Evolutionary conservation across 2,797 vertebrate genomes (phyloP).

Genomic region (Rhinoraja longicauda): DNA sequence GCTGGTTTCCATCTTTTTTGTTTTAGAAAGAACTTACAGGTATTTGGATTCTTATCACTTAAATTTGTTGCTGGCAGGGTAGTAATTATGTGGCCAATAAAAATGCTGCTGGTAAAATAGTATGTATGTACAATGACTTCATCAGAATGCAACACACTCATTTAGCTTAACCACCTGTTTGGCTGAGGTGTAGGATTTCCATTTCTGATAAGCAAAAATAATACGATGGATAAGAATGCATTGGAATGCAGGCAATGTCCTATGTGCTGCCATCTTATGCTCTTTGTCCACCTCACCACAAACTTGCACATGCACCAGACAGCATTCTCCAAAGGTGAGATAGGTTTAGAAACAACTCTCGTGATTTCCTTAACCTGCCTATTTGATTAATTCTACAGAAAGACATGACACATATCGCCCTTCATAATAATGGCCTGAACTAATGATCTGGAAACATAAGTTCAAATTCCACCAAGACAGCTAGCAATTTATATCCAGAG

Average conservation of each 20-base stretch:
- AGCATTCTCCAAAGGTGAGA: not conserved
- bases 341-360: not conserved
- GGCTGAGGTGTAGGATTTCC: not conserved
- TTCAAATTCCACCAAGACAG: too few relatives aligned
- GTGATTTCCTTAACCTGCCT: not conserved
- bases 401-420: too few relatives aligned
- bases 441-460: too few relatives aligned
- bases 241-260: not conserved
- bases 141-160: not conserved
- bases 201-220: not conserved
- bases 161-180: not conserved
- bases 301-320: too few relatives aligned
- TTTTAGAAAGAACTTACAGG: too few relatives aligned
- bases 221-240: too few relatives aligned
- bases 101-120: not conserved
- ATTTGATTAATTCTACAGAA: not conserved
- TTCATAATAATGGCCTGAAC: not conserved
- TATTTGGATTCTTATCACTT: not conserved
- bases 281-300: too few relatives aligned
- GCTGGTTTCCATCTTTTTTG: not conserved
- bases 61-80: too few relatives aligned
- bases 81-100: too few relatives aligned
- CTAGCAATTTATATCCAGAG: too few relatives aligned
- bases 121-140: too few relatives aligned
- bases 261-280: too few relatives aligned